Base-by-base conservation (phyloP, 2,113 vertebrate genomes). In the Naja naja region DNA sequence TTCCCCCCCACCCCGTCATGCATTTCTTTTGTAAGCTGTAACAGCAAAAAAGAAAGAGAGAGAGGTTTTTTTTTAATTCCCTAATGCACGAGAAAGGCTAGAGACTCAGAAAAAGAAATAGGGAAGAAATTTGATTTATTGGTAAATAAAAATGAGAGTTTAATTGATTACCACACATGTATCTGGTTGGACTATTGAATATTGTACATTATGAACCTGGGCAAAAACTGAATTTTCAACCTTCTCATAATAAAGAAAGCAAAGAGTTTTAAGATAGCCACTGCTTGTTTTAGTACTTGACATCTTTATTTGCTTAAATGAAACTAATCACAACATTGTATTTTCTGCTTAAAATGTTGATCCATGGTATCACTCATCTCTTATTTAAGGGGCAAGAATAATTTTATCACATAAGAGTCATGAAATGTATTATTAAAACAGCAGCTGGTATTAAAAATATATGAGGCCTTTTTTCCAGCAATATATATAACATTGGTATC, bases 11-110 rank as follows among this genome's bases (percentile, higher is more conserved):
- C 47, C 47, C 74, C 22, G 91, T 53, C 45, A 58, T 94, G 74
- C 8, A 64, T 95, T 94, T 87, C 69, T n/a, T 74, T 18, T 4
- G 34, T 25, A 87, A 45, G 4, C 22, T 92, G 91, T 85, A 91
- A 27, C 55, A 85, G 64, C 56, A n/a, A 4, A 25, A 5, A 11
- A 4, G 27, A 12, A 1, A 12, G 58, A 10, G 23, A 25, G 25
- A 5, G 11, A n/a, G 52, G 47, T 47, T 49, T 43, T 43, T 43
- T 43, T 43, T 43, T 92, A 56, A 47, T 89, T 92, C 89, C 53
- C 22, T 8, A 58, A 27, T 34, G 39, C 81, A 11, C 60, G 69
- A 88, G 58, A 69, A 39, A 39, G 23, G n/a, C 86, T 43, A 69
- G 16, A 89, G 20, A 47, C 12, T 1, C 7, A 56, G 14, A 20